A percentile compares a stretch with the other conserved stretches of the same genome.
phyloP scores from a whole-genome alignment of 2,113 vertebrate species.

The Lanius collurio region DNA sequence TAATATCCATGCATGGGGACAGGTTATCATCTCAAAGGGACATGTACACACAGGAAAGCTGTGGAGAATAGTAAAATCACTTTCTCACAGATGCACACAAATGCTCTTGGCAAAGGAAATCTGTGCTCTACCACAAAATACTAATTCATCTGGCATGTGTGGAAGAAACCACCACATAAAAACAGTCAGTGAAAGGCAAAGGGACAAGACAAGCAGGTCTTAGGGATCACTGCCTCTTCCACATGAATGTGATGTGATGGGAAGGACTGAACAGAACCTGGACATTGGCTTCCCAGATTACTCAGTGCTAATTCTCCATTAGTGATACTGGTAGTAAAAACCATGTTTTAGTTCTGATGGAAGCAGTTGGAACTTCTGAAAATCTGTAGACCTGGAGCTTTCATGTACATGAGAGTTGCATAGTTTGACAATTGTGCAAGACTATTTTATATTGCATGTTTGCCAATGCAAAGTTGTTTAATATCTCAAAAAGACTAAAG shows the following conservation, averaged over 20 bases:
- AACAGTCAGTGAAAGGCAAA: neutral
- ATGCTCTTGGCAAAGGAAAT: slow-evolving; percentile 30
- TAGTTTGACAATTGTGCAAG: neutral
- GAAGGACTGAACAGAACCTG: neutral
- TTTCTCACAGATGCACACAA: neutral
- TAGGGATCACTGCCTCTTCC: neutral
- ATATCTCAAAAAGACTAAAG: neutral
- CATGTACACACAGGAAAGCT: neutral
- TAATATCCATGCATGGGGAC: neutral
- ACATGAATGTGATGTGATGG: neutral
- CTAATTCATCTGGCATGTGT: neutral
- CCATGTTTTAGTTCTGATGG: neutral
- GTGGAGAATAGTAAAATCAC: neutral
- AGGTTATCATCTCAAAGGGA: neutral
- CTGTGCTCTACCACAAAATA: neutral
- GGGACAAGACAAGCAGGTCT: neutral
- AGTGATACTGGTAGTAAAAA: neutral
- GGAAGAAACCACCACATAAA: neutral
- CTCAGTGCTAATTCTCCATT: neutral
- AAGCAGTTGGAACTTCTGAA: neutral
- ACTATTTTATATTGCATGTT: neutral
- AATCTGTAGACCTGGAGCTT: neutral
- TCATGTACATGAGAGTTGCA: neutral
- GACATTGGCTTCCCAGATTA: neutral
- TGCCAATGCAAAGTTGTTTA: neutral